phyloP scores from a whole-genome alignment of 1,140 invertebrate species.

The Aradophagus sp. region DNA sequence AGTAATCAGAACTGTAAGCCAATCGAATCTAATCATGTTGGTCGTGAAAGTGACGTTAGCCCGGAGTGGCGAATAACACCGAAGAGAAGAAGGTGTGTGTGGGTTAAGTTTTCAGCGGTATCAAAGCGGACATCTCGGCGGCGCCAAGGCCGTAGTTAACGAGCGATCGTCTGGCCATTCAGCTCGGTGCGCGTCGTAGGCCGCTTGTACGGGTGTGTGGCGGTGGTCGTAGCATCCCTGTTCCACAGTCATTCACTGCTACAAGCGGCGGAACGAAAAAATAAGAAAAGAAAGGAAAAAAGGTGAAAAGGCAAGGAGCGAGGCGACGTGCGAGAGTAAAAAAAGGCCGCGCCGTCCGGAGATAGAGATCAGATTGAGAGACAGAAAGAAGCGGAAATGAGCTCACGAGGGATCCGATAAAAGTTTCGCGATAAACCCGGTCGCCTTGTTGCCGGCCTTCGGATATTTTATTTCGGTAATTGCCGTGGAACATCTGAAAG shows the following conservation, averaged over 20 bases:
- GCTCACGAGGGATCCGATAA: slow-evolving; percentile 39
- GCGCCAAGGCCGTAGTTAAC: slow-evolving; percentile 61
- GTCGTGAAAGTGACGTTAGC: slow-evolving; percentile 54
- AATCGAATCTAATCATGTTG: slow-evolving; percentile 57
- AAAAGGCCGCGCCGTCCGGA: slow-evolving; percentile 14
- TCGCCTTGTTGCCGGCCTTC: slow-evolving; percentile 15
- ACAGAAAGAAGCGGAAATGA: slow-evolving; percentile 58
- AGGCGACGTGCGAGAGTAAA: slow-evolving; percentile 18
- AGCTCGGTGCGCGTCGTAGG: slow-evolving; percentile 48
- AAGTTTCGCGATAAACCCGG: slow-evolving; percentile 45
- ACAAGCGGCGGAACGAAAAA: no score
- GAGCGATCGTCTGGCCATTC: slow-evolving; percentile 61
- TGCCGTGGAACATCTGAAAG: slow-evolving; percentile 14
- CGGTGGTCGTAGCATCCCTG: slow-evolving; percentile 50
- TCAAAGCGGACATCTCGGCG: slow-evolving; percentile 59
- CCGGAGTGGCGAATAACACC: slow-evolving; percentile 43
- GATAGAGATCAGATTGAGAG: slow-evolving; percentile 57
- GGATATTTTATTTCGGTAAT: slow-evolving; percentile 41
- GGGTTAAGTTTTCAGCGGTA: slow-evolving; percentile 58
- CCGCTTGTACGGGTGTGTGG: slow-evolving; percentile 45
- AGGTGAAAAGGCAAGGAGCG: slow-evolving; percentile 23
- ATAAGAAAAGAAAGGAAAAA: slow-evolving; percentile 44
- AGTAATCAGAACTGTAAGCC: slow-evolving; percentile 44
- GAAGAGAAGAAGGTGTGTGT: slow-evolving; percentile 51
- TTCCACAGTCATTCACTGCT: slow-evolving; percentile 46